Base-by-base conservation (phyloP, 2,797 vertebrate species). In the Takifugu rubripes region DNA sequence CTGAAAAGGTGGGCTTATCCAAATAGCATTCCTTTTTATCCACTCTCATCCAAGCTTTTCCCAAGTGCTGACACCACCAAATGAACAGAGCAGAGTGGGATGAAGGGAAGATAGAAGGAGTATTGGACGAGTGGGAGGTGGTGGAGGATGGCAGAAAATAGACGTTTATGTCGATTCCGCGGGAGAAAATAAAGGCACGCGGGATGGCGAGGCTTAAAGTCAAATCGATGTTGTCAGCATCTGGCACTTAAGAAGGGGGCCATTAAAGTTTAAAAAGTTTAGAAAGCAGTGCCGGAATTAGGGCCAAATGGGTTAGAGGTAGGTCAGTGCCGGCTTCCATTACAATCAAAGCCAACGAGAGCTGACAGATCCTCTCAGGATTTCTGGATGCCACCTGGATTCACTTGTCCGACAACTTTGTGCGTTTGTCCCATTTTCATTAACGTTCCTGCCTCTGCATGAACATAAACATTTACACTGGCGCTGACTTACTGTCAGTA, bases 161-260 rank as follows among this genome's bases (percentile, higher is more conserved):
- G 83, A 88, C 84, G 84, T 87, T 89, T 88, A 81, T 87, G 88
- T 90, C 84, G 83, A 88, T 90, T 89, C 85, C 79, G 81, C 68
- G 68, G 72, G 58, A 79, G 79, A 86, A 88, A 87, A 87, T 88
- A 85, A 90, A 87, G 74, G 83, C 72, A 59, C 81, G 70, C 70
- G 11, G 82, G 87, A 89, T 81, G 74, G 82, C 75, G 51, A 80
- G 86, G 79, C 78, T 82, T 87, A 83, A 87, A 89, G 84, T 83
- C 78, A 88, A 90, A 91, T 90, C 87, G 82, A 88, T 86, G 85
- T 84, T 89, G 89, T 90, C 89, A 90, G 88, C 84, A 78, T 68
- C 82, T 85, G 82, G 82, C 87, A 87, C 81, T 90, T 89, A 90
- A 87, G 85, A 89, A 82, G 79, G 17, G 70, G 78, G 73, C 77